Base-by-base conservation (phyloP, 1,140 invertebrate genomes). In the Leptestheria dahalacensis region DNA sequence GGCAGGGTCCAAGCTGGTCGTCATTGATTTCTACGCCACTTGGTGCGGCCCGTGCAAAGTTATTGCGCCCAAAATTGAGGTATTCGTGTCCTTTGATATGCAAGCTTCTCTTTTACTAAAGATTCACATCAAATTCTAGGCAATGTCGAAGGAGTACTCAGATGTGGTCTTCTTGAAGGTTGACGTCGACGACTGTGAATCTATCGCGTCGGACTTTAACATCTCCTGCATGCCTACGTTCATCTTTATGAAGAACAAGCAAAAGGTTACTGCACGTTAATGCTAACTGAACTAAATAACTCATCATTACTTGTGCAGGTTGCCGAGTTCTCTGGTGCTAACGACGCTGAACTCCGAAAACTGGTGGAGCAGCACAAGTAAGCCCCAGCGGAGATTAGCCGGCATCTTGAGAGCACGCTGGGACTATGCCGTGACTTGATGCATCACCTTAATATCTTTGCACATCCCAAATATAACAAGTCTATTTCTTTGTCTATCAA, bases 151-250 rank as follows among this genome's bases (percentile, higher is more conserved):
- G 62, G 68, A 74, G 56, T 67, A 65, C 60, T 65, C 67, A 2
- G 71, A 82, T 66, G 77, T 84, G n/a, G 63, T 82, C 2, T 82
- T 85, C 64, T 63, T 79, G 2, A 82, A 83, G 69, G 82, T 75
- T 33, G 90, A 95, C 73, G 89, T 96, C 1, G 91, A 96, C 68
- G 86, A 91, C 64, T 82, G 81, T 68, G 88, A 90, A 68, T 88
- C 91, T 20, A 73, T 93, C 55, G 85, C 86, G 10, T 74, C 76
- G 54, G 77, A 85, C 58, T 92, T 91, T 72, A 78, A 84, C 63
- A 83, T 96, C 64, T 78, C 77, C 62, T 88, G 86, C 53, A 94
- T 95, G 91, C 92, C 92, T 48, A 95, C 91, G 1, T 96, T 96
- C 71, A 72, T 93, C 23, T 92, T 94, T 71, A 75, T 94, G 63